These are phyloP conservation scores for Saimiri boliviensis DNA, from an alignment of 2,113 vertebrate species.

Conservation along the genomic window DNA sequence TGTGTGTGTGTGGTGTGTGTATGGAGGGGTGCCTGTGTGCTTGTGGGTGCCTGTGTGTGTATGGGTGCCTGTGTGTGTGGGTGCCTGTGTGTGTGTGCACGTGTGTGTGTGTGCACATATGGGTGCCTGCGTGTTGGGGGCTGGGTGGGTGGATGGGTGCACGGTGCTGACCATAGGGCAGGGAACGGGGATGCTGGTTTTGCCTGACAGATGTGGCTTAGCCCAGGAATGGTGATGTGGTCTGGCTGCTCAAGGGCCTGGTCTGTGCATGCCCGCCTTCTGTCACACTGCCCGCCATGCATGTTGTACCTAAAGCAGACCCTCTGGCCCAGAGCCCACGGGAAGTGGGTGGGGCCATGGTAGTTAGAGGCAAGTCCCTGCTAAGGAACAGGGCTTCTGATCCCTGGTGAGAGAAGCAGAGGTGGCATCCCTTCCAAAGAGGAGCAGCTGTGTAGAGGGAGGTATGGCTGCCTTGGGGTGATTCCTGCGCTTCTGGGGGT, in stretches of 20 bases:
- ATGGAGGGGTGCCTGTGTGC: accelerated
- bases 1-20: too few relatives aligned
- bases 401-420: background rate
- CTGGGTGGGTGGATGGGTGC: background rate
- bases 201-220: background rate
- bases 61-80: too few relatives aligned
- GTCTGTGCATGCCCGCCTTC: background rate
- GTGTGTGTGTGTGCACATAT: too few relatives aligned
- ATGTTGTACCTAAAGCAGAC: background rate
- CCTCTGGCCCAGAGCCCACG: background rate
- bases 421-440: accelerated
- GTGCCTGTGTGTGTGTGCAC: background rate
- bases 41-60: too few relatives aligned
- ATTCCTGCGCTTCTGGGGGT: background rate
- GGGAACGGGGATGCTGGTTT: background rate
- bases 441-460: background rate
- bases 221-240: background rate
- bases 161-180: too few relatives aligned
- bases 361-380: background rate
- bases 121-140: too few relatives aligned
- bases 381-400: background rate
- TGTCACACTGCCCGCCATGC: background rate
- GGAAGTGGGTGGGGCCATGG: background rate
- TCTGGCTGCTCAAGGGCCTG: background rate
- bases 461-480: background rate